A percentile compares a stretch with the other conserved stretches of the same genome.
Conservation (phyloP, 1,140 invertebrate species). For the Drosophila mauritiana region DNA sequence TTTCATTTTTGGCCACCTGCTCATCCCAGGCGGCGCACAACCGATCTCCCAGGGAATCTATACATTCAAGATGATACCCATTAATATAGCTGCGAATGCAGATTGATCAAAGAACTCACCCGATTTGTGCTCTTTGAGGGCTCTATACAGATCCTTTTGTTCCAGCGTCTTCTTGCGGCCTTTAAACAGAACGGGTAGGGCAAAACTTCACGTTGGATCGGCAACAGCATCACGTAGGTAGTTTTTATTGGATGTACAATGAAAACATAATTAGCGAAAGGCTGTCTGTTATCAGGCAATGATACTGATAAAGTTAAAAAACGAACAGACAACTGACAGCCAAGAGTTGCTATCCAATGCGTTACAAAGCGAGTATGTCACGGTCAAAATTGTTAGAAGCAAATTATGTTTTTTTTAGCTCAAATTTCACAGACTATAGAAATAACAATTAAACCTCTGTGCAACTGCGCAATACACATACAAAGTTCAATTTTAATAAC, state of each 20-base stretch:
- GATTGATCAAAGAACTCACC: conserved; percentile 34
- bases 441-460: conserved; percentile 2
- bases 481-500: background rate
- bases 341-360: conserved; percentile 8
- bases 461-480: background rate
- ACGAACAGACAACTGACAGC: conserved; percentile 14
- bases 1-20: conserved; percentile 48
- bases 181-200: conserved; percentile 85
- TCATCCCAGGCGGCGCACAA: conserved; percentile 68
- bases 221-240: conserved; percentile 37
- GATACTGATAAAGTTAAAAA: conserved; percentile 27
- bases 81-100: background rate
- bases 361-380: conserved; percentile 12
- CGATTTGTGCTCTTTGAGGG: conserved; percentile 86
- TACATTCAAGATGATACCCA: background rate
- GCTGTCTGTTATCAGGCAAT: conserved; percentile 21
- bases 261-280: conserved; percentile 39
- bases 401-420: conserved; percentile 2
- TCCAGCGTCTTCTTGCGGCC: conserved; percentile 86
- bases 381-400: background rate
- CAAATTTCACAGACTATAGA: background rate
- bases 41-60: conserved; percentile 70
- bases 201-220: conserved; percentile 75
- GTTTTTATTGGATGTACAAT: conserved; percentile 23
- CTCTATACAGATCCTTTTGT: conserved; percentile 86